These are phyloP conservation scores for Diglossa cyanea DNA, from an alignment of 2,797 vertebrate species.

Conservation along the genomic window DNA sequence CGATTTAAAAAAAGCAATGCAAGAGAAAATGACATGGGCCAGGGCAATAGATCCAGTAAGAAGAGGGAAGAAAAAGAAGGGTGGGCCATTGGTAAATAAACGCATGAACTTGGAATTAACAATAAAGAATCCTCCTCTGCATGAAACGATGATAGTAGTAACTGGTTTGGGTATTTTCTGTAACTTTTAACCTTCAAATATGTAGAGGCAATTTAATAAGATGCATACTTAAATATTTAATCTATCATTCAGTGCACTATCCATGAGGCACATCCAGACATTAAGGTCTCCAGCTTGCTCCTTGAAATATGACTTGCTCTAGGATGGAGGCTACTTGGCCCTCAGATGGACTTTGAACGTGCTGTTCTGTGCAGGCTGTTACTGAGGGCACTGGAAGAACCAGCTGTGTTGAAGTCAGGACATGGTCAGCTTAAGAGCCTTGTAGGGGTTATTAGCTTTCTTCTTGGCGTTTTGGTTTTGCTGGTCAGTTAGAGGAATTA, in stretches of 20 bases:
- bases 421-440: fast-evolving
- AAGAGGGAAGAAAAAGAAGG: not conserved
- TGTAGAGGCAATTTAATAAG: not conserved
- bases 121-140: not conserved
- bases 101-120: not conserved
- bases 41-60: not conserved
- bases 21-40: not conserved
- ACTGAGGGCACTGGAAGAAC: not conserved
- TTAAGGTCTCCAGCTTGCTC: not conserved
- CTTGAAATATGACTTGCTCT: not conserved
- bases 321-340: not conserved
- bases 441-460: not conserved
- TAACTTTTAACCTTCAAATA: not conserved
- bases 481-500: not conserved
- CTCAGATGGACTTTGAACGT: fast-evolving
- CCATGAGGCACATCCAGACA: not conserved
- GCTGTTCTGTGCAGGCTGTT: not conserved
- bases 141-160: not conserved
- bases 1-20: fast-evolving
- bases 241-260: not conserved
- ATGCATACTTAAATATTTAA: not conserved
- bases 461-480: not conserved
- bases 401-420: not conserved
- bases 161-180: not conserved
- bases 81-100: not conserved